Evolutionary conservation across 2,797 vertebrate genomes (phyloP).

Genomic region (Anisognathus igniventris): DNA sequence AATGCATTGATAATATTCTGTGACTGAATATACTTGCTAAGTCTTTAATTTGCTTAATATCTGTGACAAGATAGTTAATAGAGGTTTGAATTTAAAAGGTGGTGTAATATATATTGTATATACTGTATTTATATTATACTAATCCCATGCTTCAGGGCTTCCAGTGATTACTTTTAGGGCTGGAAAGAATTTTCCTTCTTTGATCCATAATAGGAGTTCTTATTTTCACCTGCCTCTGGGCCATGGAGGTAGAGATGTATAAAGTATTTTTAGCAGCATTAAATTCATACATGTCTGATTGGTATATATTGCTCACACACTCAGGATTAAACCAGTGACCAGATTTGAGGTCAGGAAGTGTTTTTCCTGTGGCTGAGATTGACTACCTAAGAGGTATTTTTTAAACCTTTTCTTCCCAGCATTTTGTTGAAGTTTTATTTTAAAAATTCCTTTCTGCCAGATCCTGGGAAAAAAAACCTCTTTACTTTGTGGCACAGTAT

Average conservation of each 20-base stretch:
- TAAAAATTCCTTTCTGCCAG: neutral
- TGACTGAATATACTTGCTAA: slow-evolving; percentile 2
- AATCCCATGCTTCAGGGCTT: slow-evolving; percentile 18
- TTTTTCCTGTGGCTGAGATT: neutral
- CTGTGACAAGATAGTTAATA: slow-evolving; percentile 27
- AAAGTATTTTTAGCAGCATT: neutral
- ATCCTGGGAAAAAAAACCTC: neutral
- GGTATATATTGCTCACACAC: neutral
- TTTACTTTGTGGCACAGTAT: neutral
- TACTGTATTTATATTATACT: slow-evolving; percentile 23
- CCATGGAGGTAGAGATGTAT: neutral
- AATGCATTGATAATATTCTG: neutral
- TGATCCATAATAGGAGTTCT: neutral
- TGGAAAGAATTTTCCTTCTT: slow-evolving; percentile 16
- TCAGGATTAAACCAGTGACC: neutral
- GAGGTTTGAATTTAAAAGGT: slow-evolving; percentile 13
- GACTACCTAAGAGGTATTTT: neutral
- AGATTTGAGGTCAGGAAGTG: neutral
- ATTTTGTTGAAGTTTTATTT: neutral
- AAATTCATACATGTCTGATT: neutral
- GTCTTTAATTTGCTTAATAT: slow-evolving; percentile 50
- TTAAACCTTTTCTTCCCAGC: neutral
- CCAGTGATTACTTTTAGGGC: neutral
- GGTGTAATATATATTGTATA: slow-evolving; percentile 41
- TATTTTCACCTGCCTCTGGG: neutral